Percentiles rank a stretch among this genome's conserved stretches.
phyloP scores from a whole-genome alignment of 2,888 invertebrate species.

The Tenthredo livida region DNA sequence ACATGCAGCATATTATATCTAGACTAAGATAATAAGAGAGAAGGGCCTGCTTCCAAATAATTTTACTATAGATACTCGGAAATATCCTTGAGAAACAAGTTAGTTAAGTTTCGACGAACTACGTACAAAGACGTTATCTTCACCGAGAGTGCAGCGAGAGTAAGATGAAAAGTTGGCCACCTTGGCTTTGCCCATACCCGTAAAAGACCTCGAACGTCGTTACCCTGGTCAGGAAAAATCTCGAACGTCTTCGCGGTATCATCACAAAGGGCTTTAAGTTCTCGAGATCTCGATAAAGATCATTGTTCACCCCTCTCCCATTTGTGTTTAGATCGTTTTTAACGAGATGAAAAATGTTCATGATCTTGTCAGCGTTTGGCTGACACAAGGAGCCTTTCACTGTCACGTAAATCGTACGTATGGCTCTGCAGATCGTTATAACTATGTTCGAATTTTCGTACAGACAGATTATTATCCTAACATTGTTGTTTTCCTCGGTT shows the following conservation, averaged over 20 bases:
- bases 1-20: not conserved
- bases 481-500: not conserved
- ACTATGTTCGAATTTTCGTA: not conserved
- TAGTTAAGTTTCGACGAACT: not conserved
- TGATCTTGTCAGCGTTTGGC: not conserved
- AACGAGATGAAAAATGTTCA: no score
- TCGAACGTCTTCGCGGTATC: not conserved
- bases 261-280: not conserved
- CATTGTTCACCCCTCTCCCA: not conserved
- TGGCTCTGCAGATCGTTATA: no score
- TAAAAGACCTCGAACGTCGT: slow-evolving; percentile 3
- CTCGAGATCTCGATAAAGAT: not conserved
- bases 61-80: not conserved
- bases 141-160: not conserved
- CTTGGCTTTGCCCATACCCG: slow-evolving; percentile 22
- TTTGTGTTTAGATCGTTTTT: not conserved
- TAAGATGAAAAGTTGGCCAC: slow-evolving; percentile 11
- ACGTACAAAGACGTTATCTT: slow-evolving; percentile 1
- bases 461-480: not conserved
- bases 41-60: not conserved
- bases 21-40: not conserved
- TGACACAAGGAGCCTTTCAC: no score
- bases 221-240: not conserved
- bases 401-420: no score
- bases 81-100: not conserved